These are phyloP conservation scores for Amphiprion clarkii DNA, from an alignment of 2,797 vertebrate genomes.

Conservation along the genomic window DNA sequence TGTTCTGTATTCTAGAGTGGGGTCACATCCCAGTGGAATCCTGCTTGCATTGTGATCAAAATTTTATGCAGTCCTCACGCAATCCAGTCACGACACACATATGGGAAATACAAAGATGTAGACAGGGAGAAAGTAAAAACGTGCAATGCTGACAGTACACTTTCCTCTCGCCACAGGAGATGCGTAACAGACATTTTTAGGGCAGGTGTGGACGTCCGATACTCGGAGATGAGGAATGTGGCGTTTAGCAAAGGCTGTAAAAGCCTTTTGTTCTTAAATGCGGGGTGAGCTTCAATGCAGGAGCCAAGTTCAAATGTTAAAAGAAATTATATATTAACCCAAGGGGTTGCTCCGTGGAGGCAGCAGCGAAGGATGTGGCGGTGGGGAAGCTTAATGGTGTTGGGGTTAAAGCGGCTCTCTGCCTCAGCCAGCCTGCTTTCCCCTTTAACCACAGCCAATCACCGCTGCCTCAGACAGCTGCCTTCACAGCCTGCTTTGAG, in stretches of 20 bases:
- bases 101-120: conserved; percentile 57
- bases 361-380: conserved; percentile 1
- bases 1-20: conserved; percentile 50
- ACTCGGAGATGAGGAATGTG: conserved; percentile 16
- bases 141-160: conserved; percentile 63
- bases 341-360: conserved; percentile 18
- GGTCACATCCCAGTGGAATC: conserved; percentile 60
- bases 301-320: conserved; percentile 22
- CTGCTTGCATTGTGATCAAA: conserved; percentile 57
- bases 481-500: conserved; percentile 73
- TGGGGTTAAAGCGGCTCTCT: conserved; percentile 41
- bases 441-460: conserved; percentile 39
- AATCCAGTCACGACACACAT: conserved; percentile 65
- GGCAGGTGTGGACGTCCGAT: conserved; percentile 53
- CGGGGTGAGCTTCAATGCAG: background rate
- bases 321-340: conserved; percentile 19
- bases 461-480: conserved; percentile 72
- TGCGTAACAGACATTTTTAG: conserved; percentile 60
- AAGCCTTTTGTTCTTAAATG: conserved; percentile 27
- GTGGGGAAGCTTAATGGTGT: conserved; percentile 9
- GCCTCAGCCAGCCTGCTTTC: conserved; percentile 11
- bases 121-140: conserved; percentile 33
- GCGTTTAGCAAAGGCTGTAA: conserved; percentile 19
- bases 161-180: conserved; percentile 51
- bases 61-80: conserved; percentile 70